Percentiles rank a stretch among this genome's conserved stretches.
Conservation (phyloP, 2,113 vertebrate species). For the Carassius gibelio region DNA sequence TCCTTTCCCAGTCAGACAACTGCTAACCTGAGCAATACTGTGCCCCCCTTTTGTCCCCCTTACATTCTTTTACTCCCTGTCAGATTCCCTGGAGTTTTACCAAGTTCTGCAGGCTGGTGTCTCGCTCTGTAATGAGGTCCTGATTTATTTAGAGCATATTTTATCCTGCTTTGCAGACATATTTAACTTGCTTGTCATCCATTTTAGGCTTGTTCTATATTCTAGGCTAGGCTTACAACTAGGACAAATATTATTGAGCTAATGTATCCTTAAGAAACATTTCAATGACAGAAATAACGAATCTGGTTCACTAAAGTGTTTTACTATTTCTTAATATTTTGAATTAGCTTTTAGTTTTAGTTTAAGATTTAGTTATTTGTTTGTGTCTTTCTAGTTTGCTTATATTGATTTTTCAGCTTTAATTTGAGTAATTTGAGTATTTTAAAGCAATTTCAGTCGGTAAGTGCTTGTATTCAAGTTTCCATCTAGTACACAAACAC, state of each 20-base stretch:
- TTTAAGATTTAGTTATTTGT: background rate
- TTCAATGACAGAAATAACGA: background rate
- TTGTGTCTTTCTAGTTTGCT: background rate
- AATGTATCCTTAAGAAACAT: background rate
- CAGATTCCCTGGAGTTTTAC: slow-evolving; percentile 25
- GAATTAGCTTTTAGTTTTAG: no score
- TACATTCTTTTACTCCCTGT: background rate
- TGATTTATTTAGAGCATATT: slow-evolving; percentile 70
- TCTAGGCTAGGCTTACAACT: slow-evolving; percentile 43
- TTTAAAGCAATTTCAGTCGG: no score
- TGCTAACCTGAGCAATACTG: background rate
- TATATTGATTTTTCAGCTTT: no score
- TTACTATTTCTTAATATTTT: no score
- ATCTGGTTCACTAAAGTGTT: background rate
- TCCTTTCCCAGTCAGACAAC: background rate
- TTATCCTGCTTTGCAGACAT: slow-evolving; percentile 62
- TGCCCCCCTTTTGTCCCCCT: background rate
- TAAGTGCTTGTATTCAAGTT: background rate
- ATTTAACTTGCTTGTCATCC: slow-evolving; percentile 60
- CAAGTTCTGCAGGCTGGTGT: slow-evolving; percentile 40
- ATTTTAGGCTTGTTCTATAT: slow-evolving; percentile 43
- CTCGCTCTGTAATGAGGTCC: slow-evolving; percentile 61
- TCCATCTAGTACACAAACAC: background rate
- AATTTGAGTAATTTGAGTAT: no score
- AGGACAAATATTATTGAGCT: slow-evolving; percentile 42